phyloP scores from a whole-genome alignment of 2,797 vertebrate species.

The Coilia nasus region DNA sequence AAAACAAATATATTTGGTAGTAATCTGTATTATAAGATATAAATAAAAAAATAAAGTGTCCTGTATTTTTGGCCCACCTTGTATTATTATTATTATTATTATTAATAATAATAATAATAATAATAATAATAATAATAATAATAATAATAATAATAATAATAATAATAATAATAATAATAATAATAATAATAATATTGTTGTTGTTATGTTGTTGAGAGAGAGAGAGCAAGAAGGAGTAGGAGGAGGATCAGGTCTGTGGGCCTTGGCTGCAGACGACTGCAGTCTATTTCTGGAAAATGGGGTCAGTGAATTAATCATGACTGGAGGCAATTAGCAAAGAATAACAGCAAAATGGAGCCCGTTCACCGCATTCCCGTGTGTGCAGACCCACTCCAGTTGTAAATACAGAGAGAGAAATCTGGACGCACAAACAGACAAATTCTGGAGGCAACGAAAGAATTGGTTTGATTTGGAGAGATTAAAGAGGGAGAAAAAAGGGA shows the following conservation, averaged over 20 bases:
- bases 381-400: not conserved
- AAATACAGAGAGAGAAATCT: not conserved
- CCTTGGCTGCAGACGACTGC: slow-evolving; percentile 55
- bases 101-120: not conserved
- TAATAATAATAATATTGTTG: not conserved
- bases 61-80: no score
- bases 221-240: no score
- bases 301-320: slow-evolving; percentile 60
- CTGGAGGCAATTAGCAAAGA: slow-evolving; percentile 27
- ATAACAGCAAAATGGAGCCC: slow-evolving; percentile 19
- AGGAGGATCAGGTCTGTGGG: slow-evolving; percentile 58
- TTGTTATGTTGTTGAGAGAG: no score
- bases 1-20: no score
- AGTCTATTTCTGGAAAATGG: slow-evolving; percentile 69
- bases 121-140: not conserved
- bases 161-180: not conserved
- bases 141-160: not conserved
- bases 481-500: not conserved
- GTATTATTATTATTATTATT: not conserved
- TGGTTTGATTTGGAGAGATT: slow-evolving; percentile 9
- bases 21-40: no score
- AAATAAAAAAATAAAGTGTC: no score
- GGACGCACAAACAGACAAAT: not conserved
- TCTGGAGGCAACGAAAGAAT: not conserved
- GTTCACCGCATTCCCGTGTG: not conserved